These are phyloP conservation scores for Sander vitreus DNA, from an alignment of 2,113 vertebrate species.

Conservation along the genomic window DNA sequence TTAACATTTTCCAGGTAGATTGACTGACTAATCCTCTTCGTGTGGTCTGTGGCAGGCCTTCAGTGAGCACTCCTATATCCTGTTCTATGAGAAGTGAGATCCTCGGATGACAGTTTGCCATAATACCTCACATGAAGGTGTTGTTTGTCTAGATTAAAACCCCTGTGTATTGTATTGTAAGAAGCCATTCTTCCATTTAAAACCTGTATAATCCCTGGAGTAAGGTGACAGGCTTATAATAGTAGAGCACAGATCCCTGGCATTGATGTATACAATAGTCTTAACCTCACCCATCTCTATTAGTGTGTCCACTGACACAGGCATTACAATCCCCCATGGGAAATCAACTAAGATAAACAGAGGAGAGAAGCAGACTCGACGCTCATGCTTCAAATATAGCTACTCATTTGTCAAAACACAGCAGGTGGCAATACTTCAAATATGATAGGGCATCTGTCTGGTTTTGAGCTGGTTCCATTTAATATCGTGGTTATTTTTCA, in stretches of 20 bases:
- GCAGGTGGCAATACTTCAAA: slow-evolving; percentile 74
- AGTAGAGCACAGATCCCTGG: slow-evolving; percentile 64
- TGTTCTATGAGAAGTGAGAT: slow-evolving; percentile 44
- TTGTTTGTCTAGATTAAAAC: slow-evolving; percentile 79
- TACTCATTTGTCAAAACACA: slow-evolving; percentile 75
- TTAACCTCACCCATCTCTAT: slow-evolving; percentile 80
- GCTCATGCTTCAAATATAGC: slow-evolving; percentile 74
- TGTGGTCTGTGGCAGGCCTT: slow-evolving; percentile 56
- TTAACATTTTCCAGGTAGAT: slow-evolving; percentile 69
- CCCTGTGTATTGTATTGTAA: slow-evolving; percentile 51
- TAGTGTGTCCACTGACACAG: slow-evolving; percentile 75
- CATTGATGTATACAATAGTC: slow-evolving; percentile 75
- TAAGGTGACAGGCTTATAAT: slow-evolving; percentile 74
- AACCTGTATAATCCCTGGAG: slow-evolving; percentile 73
- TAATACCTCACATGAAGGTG: slow-evolving; percentile 69
- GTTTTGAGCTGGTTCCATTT: slow-evolving; percentile 63
- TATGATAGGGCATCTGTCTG: slow-evolving; percentile 74
- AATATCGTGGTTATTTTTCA: slow-evolving; percentile 66
- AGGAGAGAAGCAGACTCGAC: slow-evolving; percentile 60
- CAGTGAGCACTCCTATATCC: slow-evolving; percentile 8
- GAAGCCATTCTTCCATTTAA: slow-evolving; percentile 64
- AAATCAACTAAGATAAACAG: slow-evolving; percentile 79
- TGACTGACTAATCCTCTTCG: slow-evolving; percentile 65
- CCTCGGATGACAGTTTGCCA: slow-evolving; percentile 52
- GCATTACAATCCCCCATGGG: slow-evolving; percentile 69